Base-by-base conservation (phyloP, 2,888 invertebrate genomes). In the Eristalis intricaria region DNA sequence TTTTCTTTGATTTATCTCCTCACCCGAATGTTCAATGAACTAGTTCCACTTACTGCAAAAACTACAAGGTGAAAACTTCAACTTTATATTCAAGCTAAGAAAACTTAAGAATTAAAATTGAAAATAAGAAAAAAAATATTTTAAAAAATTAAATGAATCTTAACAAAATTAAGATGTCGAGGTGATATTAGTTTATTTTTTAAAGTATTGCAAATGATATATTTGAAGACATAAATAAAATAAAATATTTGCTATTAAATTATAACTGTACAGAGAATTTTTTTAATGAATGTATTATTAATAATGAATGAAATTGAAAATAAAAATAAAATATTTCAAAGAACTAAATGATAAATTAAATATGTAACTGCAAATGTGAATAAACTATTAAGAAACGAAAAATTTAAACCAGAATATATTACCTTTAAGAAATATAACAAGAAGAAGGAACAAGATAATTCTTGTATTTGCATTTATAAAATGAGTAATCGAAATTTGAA, bases 131-230 rank as follows among this genome's bases (percentile, higher is more conserved):
- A 40, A 61, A 68, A 19, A 10, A 29, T 43, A 40, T n/a, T n/a
- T n/a, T n/a, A 32, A 23, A 66, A n/a, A 60, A 73, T n/a, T 64
- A 60, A 26, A 82, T 43, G 66, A 77, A 23, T 77, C 71, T 83
- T 71, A 71, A 60, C 32, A 56, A 63, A 71, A 71, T 71, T 77
- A 71, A 83, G 71, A 77, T 63, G 61, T 77, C 73, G 83, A 77
- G 73, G 83, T 83, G 83, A 83, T 83, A 83, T 83, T 83, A 83
- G 83, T 83, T 83, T 83, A 83, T 83, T 83, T 77, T 82, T 83
- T 73, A 83, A 77, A 38, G 71, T 73, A 77, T 66, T 83, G 58
- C 64, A 75, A 75, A 60, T 69, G 38, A 61, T 43, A 35, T 79
- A 71, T 71, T 70, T 69, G 23, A 71, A 60, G 68, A n/a, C 29